These are phyloP conservation scores for Sebastes vulpes DNA, from an alignment of 2,797 vertebrate genomes.

Conservation along the genomic window DNA sequence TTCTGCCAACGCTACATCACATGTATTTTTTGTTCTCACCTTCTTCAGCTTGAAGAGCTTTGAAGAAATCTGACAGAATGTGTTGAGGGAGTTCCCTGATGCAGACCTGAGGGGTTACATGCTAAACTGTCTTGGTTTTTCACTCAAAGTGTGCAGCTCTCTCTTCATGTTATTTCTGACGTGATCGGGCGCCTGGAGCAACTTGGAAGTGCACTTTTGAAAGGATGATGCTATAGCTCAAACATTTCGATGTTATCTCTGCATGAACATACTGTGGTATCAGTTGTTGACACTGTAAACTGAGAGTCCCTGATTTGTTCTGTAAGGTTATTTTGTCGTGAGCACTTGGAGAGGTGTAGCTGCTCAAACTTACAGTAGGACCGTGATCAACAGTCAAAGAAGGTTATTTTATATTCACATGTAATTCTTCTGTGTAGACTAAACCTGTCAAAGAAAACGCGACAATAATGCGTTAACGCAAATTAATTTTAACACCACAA, in stretches of 20 bases:
- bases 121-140: constrained; percentile 20
- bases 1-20: constrained; percentile 22
- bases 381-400: background rate
- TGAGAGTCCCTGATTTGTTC: background rate
- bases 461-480: too few species aligned
- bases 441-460: too few species aligned
- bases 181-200: constrained; percentile 7
- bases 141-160: background rate
- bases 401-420: background rate
- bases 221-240: background rate
- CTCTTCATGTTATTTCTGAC: constrained; percentile 20
- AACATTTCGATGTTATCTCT: background rate
- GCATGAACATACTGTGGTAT: too few species aligned
- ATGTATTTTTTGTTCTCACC: constrained; percentile 21
- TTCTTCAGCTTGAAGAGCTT: constrained; percentile 33
- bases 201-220: background rate
- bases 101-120: constrained; percentile 16
- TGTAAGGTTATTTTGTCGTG: background rate
- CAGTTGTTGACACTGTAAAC: too few species aligned
- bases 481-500: accelerated
- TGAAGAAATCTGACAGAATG: constrained; percentile 42
- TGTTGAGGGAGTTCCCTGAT: constrained; percentile 27
- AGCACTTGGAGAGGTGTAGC: background rate
- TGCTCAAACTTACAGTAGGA: background rate
- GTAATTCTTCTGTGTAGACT: background rate